These are phyloP conservation scores for Hypothenemus hampei DNA, from an alignment of 1,140 invertebrate species.

Conservation along the genomic window DNA sequence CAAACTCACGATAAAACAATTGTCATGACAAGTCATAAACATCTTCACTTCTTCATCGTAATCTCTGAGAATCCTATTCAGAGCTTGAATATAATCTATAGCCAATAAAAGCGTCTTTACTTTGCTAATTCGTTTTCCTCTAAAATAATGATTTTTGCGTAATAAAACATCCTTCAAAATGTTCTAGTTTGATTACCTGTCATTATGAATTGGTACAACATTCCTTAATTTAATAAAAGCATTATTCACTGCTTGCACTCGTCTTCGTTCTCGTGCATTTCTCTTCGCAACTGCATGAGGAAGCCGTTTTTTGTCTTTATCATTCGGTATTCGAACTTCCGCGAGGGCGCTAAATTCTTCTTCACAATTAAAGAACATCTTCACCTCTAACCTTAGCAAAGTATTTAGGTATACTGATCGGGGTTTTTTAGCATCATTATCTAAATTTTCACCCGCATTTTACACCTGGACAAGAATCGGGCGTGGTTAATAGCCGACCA, in stretches of 20 bases:
- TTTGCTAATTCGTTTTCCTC: constrained; percentile 47
- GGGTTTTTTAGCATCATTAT: too few species aligned
- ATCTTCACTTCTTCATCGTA: neutral
- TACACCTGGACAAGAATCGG: constrained; percentile 24
- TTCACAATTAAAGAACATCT: too few species aligned
- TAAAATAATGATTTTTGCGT: constrained; percentile 25
- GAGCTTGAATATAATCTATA: constrained; percentile 46
- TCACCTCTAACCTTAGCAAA: too few species aligned
- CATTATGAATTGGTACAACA: constrained; percentile 47
- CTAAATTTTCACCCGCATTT: constrained; percentile 24
- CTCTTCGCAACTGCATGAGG: constrained; percentile 53
- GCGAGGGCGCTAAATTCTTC: too few species aligned
- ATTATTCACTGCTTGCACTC: constrained; percentile 55
- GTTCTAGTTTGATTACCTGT: constrained; percentile 35
- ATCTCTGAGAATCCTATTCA: constrained; percentile 40
- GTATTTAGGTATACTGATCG: too few species aligned
- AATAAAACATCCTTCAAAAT: neutral
- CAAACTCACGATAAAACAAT: neutral
- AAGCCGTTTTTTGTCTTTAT: constrained; percentile 37
- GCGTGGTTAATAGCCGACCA: constrained; percentile 22
- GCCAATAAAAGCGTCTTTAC: constrained; percentile 48
- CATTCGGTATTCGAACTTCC: too few species aligned
- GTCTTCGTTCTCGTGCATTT: constrained; percentile 53
- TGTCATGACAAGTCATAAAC: neutral
- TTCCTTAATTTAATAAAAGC: constrained; percentile 51